Evolutionary conservation across 2,888 invertebrate species (phyloP), one percentile per base, ranked within the genome.

Genomic region (Drosophila neonasuta): DNA sequence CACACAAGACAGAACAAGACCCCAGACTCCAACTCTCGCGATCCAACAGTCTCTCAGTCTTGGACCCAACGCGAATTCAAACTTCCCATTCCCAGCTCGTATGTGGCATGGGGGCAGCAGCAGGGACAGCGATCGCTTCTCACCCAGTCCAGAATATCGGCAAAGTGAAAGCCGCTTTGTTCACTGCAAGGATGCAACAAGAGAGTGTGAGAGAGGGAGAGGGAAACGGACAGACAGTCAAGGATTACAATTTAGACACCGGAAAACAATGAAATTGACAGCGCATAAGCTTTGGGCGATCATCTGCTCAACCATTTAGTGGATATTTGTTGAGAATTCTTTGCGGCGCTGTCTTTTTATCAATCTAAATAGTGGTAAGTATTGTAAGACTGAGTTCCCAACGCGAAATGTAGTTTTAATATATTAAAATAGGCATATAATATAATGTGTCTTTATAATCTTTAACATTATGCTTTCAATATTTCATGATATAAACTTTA

Each of bases 181-280:
- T 48, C 52, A 29, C n/a, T 20, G 32, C 44, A 24, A 30, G 10
- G 50, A 11, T 13, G n/a, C 24, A 24, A 24, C 24, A 24, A 6
- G 24, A 24, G 24, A 6, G 24, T 24, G 24, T 24, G 24, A 24
- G 24, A 24, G 41, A 4, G 4, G 39, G 3, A 15, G n/a, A 3
- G 45, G 11, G n/a, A 11, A 36, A n/a, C n/a, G n/a, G 7, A 5
- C 32, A 11, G 32, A 20, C 50, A 13, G 32, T n/a, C 50, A 71
- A 72, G 83, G 79, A 84, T 82, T 88, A 88, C 85, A 88, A 88
- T 90, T 89, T 89, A 86, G 87, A 88, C 88, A 89, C 90, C 90
- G 90, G 90, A 90, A 90, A 90, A 90, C 88, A 89, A 89, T 90
- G 88, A 88, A 89, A 89, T 88, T 90, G 89, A 88, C 90, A 88